Base-by-base conservation (phyloP, 2,888 invertebrate genomes). In the Corbicula japonica region DNA sequence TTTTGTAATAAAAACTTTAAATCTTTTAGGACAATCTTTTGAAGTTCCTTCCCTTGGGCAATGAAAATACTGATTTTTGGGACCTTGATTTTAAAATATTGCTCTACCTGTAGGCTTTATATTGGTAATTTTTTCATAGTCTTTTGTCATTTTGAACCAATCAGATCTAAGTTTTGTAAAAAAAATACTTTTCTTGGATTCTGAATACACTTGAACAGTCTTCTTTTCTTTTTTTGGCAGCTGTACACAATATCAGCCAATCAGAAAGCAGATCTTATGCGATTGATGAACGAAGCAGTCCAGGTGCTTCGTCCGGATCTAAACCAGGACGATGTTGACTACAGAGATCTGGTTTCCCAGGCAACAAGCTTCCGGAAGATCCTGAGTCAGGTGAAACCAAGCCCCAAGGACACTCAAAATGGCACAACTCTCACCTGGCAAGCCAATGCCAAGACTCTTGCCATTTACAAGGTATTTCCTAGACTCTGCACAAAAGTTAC, bases 201-300 rank as follows among this genome's bases (percentile, higher is more conserved):
- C n/a, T n/a, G n/a, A n/a, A n/a, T n/a, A n/a, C n/a, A n/a, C n/a
- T n/a, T n/a, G n/a, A n/a, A 23, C 23, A 15, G 18, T 12, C 30
- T 32, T 2, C 8, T 44, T 44, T 65, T 65, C 12, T 62, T 62
- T 30, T 38, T 56, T 70, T 66, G 66, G n/a, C 78, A 91, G 91
- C 76, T 91, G 38, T 84, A 87, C 56, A 83, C 84, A 26, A 83
- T 91, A 38, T 90, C 89, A 34, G 76, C 86, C 70, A 81, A 78
- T 72, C 90, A 91, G 79, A 90, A 90, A 75, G 87, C 89, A 21
- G 88, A 88, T 44, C 79, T 84, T 32, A 89, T 91, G 89, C 88
- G 87, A 38, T 71, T 91, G 54, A 77, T 89, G 78, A 91, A 91
- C 65, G 89, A 90, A 41, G 86, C 88, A 2, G 85, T 88, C 2